phyloP scores from a whole-genome alignment of 2,797 vertebrate genomes.

The Chelidonichthys spinosus region DNA sequence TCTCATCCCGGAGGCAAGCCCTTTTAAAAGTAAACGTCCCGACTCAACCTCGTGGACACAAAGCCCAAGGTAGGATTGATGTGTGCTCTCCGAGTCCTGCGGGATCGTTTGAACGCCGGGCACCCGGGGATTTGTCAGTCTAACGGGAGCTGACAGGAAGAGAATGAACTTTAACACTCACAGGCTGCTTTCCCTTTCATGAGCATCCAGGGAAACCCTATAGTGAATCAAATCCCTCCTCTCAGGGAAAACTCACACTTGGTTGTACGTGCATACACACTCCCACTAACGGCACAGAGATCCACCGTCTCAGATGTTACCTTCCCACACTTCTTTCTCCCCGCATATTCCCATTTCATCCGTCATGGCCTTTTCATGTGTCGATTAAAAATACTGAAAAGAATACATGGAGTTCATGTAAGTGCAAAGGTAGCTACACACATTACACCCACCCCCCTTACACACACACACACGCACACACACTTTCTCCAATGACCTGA shows the following conservation, averaged over 20 bases:
- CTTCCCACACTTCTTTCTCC: constrained; percentile 40
- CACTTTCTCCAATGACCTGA: constrained; percentile 46
- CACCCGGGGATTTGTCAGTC: constrained; percentile 64
- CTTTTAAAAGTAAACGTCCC: constrained; percentile 27
- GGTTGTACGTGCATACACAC: constrained; percentile 16
- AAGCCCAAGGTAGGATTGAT: constrained; percentile 41
- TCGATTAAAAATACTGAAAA: background rate
- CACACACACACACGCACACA: constrained; percentile 25
- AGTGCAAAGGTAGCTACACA: constrained; percentile 3
- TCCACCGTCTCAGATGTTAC: constrained; percentile 1
- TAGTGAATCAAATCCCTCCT: constrained; percentile 52
- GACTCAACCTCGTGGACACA: constrained; percentile 28
- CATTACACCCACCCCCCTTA: constrained; percentile 11
- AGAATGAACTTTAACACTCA: constrained; percentile 70
- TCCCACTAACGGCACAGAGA: constrained; percentile 1
- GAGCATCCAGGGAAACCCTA: constrained; percentile 62
- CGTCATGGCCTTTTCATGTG: constrained; percentile 44
- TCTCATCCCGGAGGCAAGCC: background rate
- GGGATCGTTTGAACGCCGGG: constrained; percentile 42
- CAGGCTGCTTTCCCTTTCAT: constrained; percentile 71
- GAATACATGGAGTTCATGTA: background rate
- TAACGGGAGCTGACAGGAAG: constrained; percentile 62
- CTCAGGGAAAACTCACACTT: constrained; percentile 32
- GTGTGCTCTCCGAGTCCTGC: constrained; percentile 28
- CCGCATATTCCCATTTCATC: constrained; percentile 53